Percentiles rank a stretch among this genome's conserved stretches.
Conservation (phyloP, 2,888 invertebrate genomes). For the Apodemia duryi region DNA sequence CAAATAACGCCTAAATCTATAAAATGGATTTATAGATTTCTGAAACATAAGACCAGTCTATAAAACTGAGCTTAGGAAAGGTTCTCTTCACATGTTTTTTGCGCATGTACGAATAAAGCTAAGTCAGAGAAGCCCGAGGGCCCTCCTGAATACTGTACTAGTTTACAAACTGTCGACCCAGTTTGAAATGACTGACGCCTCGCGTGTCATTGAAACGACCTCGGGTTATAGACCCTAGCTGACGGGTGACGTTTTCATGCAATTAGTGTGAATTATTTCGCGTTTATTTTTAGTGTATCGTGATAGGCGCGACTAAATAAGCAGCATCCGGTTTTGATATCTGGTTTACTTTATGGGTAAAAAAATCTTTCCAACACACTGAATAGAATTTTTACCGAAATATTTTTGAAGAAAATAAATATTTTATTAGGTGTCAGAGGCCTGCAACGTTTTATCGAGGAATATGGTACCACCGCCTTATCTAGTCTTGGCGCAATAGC, state of each 20-base stretch:
- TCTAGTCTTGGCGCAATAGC: too few species aligned
- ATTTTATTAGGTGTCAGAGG: too few species aligned
- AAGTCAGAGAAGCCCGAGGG: conserved; percentile 2
- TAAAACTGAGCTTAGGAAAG: background rate
- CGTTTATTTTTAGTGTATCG: conserved; percentile 1
- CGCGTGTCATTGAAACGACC: conserved; percentile 37
- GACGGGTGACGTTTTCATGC: conserved; percentile 18
- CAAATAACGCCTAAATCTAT: too few species aligned
- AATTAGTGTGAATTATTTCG: conserved; percentile 19
- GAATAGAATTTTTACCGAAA: background rate
- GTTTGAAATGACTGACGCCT: conserved; percentile 39
- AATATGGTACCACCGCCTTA: too few species aligned
- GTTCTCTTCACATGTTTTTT: conserved; percentile 1
- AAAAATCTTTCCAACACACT: background rate
- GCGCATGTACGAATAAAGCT: conserved; percentile 1
- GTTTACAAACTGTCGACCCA: conserved; percentile 58
- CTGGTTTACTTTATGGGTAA: background rate
- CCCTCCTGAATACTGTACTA: conserved; percentile 26
- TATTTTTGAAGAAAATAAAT: too few species aligned
- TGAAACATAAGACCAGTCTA: background rate
- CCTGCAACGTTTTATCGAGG: too few species aligned
- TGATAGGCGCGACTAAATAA: conserved; percentile 16
- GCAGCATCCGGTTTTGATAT: background rate
- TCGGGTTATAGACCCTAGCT: conserved; percentile 29
- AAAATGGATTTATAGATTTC: too few species aligned